phyloP scores from a whole-genome alignment of 1,140 invertebrate species.

The Zelostemma sp. region DNA sequence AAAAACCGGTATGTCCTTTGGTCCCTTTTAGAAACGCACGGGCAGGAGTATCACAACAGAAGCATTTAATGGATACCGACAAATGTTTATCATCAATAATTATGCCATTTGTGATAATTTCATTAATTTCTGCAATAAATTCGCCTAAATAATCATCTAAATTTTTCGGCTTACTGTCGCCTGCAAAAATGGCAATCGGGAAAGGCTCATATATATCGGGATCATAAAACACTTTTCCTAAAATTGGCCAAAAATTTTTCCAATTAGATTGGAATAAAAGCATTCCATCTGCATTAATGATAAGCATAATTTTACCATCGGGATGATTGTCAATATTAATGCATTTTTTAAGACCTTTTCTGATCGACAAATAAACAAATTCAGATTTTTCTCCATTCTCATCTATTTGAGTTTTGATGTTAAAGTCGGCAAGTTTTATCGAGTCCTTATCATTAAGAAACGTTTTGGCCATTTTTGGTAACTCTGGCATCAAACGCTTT shows the following conservation, averaged over 20 bases:
- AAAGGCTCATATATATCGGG: conserved; percentile 25
- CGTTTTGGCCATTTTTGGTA: conserved; percentile 5
- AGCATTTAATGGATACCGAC: conserved; percentile 16
- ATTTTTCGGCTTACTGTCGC: conserved; percentile 23
- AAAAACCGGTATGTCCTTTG: conserved; percentile 20
- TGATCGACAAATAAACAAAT: conserved; percentile 31
- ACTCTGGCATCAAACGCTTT: not conserved
- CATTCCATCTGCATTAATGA: conserved; percentile 17
- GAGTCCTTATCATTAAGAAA: not conserved
- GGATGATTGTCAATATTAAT: conserved; percentile 7
- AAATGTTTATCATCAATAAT: conserved; percentile 11
- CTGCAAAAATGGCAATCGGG: conserved; percentile 27
- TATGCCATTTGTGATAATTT: conserved; percentile 18
- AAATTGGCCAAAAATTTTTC: conserved; percentile 29
- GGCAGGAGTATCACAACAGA: conserved; percentile 28
- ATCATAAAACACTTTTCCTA: conserved; percentile 12
- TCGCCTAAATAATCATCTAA: conserved; percentile 17
- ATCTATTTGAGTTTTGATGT: conserved; percentile 2
- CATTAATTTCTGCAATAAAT: conserved; percentile 33
- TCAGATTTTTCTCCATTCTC: conserved; percentile 1
- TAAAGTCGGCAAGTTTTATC: conserved; percentile 3
- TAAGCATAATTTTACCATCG: conserved; percentile 3
- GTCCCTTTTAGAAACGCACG: conserved; percentile 21
- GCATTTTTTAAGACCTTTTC: conserved; percentile 7
- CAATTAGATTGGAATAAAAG: conserved; percentile 21